Evolutionary conservation across 1,140 invertebrate species (phyloP), one percentile per base, ranked within the genome.

Genomic region (Aphaenogaster rudis): DNA sequence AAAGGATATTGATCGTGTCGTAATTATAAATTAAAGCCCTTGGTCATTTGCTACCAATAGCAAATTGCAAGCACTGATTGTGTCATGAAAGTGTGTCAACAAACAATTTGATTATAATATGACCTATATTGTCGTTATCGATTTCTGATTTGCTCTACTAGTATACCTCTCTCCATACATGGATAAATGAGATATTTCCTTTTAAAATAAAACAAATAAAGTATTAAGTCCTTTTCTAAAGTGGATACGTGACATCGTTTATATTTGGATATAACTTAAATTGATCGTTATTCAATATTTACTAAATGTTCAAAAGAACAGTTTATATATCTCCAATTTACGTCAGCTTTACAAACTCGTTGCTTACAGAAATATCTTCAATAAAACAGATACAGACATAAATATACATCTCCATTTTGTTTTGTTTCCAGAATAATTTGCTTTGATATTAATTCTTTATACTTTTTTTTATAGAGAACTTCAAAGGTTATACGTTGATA

Each of bases 41-140:
- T 86, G 74, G 48, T 67, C 50, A 28, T 33, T 39, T 39, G 17
- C 45, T 71, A 33, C 8, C 45, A 64, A 64, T 82, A 89, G 72
- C 66, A 69, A 69, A 69, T 69, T 33, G 66, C 42, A 48, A 48
- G n/a, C 21, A 50, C 59, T 39, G 39, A 89, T 90, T 89, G 11
- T 39, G 11, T n/a, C 11, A 79, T 45, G 52, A 81, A 86, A 80
- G 76, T 89, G n/a, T 21, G n/a, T 21, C n/a, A 90, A 33, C 78
- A 11, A 17, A n/a, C 57, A 64, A 80, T 78, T 33, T 15, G 48
- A 54, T 48, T 39, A 42, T 17, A 48, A 84, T 7, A 5, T 50
- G 17, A 69, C 33, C 28, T 36, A 81, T 21, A 33, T 36, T 61
- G 36, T 48, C 6, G n/a, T 13, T 42, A 74, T 84, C 28, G 69